Conservation (phyloP, 2,888 invertebrate species). For the Byasa hedistus region DNA sequence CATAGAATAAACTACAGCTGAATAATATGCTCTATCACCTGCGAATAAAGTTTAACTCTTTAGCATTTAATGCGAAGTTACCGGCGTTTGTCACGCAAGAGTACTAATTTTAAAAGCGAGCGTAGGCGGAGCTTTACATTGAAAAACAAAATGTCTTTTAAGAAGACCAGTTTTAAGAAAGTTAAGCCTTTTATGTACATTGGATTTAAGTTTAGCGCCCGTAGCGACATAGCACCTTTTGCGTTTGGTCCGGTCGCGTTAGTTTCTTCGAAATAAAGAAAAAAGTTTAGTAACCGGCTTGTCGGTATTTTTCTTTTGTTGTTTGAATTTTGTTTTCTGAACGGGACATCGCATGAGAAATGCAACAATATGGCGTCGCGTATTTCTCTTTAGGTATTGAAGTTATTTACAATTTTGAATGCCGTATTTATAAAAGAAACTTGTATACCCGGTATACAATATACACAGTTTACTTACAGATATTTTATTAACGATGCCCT, state of each 20-base stretch:
- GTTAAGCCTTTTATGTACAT: conserved; percentile 77
- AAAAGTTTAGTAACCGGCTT: conserved; percentile 78
- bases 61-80: conserved; percentile 73
- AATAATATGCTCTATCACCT: conserved; percentile 75
- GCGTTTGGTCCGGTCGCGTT: conserved; percentile 40
- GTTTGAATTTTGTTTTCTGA: conserved; percentile 76
- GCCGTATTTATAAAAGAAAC: neutral
- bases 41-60: conserved; percentile 77
- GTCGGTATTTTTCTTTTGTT: conserved; percentile 76
- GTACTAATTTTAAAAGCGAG: conserved; percentile 80
- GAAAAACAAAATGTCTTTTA: conserved; percentile 78
- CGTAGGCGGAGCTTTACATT: conserved; percentile 79
- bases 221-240: conserved; percentile 67
- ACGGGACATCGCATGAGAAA: conserved; percentile 78
- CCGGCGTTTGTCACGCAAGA: conserved; percentile 79
- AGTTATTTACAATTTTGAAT: conserved; percentile 31
- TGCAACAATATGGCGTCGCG: conserved; percentile 74
- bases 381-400: conserved; percentile 50
- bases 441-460: conserved; percentile 1
- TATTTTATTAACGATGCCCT: too few species aligned
- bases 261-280: conserved; percentile 71
- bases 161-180: conserved; percentile 76
- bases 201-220: conserved; percentile 66
- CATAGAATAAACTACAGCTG: conserved; percentile 67
- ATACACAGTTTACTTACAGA: too few species aligned